These are phyloP conservation scores for Prorops nasuta DNA, from an alignment of 1,140 invertebrate species.

Conservation along the genomic window DNA sequence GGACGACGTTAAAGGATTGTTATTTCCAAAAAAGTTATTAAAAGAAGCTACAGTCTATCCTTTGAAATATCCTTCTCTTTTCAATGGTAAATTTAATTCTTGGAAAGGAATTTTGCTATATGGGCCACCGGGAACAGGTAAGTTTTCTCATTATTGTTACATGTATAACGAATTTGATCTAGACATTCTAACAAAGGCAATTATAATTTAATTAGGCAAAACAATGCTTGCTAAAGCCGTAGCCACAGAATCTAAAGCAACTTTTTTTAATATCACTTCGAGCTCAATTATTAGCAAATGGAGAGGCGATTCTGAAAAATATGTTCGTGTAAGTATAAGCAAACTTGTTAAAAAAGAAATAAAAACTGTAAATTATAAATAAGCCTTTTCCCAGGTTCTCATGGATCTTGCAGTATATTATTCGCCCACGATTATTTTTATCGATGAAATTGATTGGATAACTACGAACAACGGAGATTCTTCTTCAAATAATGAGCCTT, in stretches of 20 bases:
- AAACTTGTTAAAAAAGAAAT: constrained; percentile 4
- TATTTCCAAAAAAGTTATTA: constrained; percentile 77
- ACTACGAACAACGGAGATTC: constrained; percentile 66
- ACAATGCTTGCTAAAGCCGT: constrained; percentile 86
- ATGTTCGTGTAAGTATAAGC: constrained; percentile 67
- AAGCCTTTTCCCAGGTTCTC: constrained; percentile 67
- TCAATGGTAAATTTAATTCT: constrained; percentile 73
- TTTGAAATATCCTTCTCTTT: constrained; percentile 80
- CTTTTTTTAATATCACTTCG: constrained; percentile 90
- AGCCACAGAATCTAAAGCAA: constrained; percentile 79
- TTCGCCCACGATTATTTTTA: constrained; percentile 91
- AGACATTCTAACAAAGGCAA: constrained; percentile 4
- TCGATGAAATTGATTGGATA: constrained; percentile 94
- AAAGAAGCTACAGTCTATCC: constrained; percentile 89
- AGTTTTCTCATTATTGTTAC: too few relatives aligned
- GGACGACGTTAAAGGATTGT: constrained; percentile 74
- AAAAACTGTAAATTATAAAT: constrained; percentile 4
- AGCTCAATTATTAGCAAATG: constrained; percentile 90
- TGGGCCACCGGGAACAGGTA: constrained; percentile 76
- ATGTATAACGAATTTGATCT: neutral
- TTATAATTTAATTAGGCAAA: constrained; percentile 64
- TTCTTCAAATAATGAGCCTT: constrained; percentile 84
- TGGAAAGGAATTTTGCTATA: constrained; percentile 83
- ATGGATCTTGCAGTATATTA: constrained; percentile 88
- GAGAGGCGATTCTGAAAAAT: constrained; percentile 93